Evolutionary conservation across 2,113 vertebrate species (phyloP), one percentile per base, ranked within the genome.

Genomic region (Prolemur simus): DNA sequence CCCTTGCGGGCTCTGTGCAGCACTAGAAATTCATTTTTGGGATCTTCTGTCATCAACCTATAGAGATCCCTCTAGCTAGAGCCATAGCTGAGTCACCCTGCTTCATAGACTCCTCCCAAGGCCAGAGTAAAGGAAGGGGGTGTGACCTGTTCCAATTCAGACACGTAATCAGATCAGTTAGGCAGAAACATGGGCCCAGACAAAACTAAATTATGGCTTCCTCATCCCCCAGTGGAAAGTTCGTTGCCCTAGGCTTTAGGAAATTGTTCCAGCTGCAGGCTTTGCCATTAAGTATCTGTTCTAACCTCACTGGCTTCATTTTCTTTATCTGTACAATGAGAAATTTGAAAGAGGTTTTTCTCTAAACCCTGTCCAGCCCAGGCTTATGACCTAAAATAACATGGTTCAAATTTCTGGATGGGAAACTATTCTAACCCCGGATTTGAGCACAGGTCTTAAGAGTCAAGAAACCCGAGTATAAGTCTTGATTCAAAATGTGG

Each of bases 201-300:
- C 68, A 83, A 84, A 97, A 93, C 78, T 89, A 93, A 93, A 68
- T 85, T 74, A 39, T 56, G 56, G 39, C 49, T 78, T 66, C 34
- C 80, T 85, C 77, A 74, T 68, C 63, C 77, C 77, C 92, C 82
- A 37, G 69, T 77, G 82, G 68, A n/a, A 95, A 87, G 83, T 58
- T 82, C 52, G 39, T 42, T 37, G 94, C 63, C 76, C 27, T 39
- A 52, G 88, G 10, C 47, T 42, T 88, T 34, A 58, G 84, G 47
- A 96, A 84, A 52, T 39, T 32, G 69, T 49, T 88, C 54, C 37
- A 88, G 82, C 73, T 93, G 39, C 47, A 58, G 85, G 45, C 89
- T 81, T 52, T 81, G 86, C 94, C 87, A 69, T 90, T 68, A 87
- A 87, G 23, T 32, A 63, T 54, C 74, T 45, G 58, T 54, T 89